Conservation (phyloP, 1,140 invertebrate genomes). For the Atta colombica region DNA sequence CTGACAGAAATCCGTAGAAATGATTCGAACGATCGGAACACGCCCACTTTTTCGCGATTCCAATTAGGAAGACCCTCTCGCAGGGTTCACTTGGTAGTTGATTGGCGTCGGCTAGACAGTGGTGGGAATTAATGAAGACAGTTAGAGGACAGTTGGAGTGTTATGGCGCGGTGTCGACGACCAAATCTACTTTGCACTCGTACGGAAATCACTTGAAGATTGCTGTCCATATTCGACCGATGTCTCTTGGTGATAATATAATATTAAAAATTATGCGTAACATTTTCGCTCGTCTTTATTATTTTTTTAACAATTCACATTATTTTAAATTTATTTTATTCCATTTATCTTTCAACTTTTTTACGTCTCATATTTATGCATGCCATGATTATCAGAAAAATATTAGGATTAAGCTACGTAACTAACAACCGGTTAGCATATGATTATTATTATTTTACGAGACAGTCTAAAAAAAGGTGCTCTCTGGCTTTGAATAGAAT, state of each 20-base stretch:
- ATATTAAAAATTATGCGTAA: neutral
- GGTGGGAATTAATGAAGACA: constrained; percentile 76
- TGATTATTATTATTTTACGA: constrained; percentile 15
- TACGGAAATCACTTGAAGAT: constrained; percentile 43
- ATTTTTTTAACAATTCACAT: neutral
- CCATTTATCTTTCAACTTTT: neutral
- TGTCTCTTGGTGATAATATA: neutral
- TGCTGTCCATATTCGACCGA: neutral
- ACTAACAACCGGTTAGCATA: neutral
- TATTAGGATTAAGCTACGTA: neutral
- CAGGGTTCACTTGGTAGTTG: constrained; percentile 71
- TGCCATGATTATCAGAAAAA: neutral
- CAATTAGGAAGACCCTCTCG: constrained; percentile 78
- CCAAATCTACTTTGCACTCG: constrained; percentile 40
- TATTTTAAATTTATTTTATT: neutral
- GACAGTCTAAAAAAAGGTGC: neutral
- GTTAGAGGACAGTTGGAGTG: constrained; percentile 64
- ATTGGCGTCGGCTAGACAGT: constrained; percentile 72
- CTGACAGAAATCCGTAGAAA: constrained; percentile 58
- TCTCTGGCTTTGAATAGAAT: neutral
- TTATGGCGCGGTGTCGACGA: constrained; percentile 32
- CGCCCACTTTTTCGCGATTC: constrained; percentile 82
- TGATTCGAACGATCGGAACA: constrained; percentile 64
- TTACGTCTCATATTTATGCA: neutral
- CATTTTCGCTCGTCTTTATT: neutral